Evolutionary conservation across 2,797 vertebrate genomes (phyloP), one percentile per base, ranked within the genome.

Genomic region (Margarornis squamiger): DNA sequence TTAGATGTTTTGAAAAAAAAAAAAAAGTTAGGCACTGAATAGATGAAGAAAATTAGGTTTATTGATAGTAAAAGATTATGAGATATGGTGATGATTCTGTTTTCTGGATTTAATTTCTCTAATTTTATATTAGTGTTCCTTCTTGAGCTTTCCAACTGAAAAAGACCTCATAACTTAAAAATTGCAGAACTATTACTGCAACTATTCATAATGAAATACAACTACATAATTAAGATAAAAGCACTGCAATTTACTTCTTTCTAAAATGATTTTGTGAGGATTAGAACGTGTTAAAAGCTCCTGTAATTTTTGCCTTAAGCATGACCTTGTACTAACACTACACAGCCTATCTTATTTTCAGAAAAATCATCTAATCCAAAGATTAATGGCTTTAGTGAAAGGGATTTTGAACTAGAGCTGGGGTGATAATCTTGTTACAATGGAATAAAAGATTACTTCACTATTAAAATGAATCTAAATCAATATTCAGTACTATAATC

Each of bases 371-470:
- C 46, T 58, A 67, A 91, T 75, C 54, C 46, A 58, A 83, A 79
- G 16, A 89, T 73, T 26, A 91, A 63, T 54, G 66, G 66, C 71
- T 93, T 92, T 86, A 88, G 76, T 29, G 59, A 86, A 52, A 80
- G 2, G 0, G 46, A 59, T 71, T 51, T 65, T 8, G 58, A 66
- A 90, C 58, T 78, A 88, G 83, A 84, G 43, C 57, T 67, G 46
- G 49, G 51, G 55, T 81, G 62, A 90, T 68, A 92, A 86, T 88
- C 86, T 74, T 90, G 24, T 46, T 68, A 90, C 62, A 94, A 90
- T 52, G 23, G 80, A 92, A 94, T 84, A 93, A 95, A 96, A 82
- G 55, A 82, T 62, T 55, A 23, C 72, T 91, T 95, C 70, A 81
- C 43, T 81, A 93, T 81, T 93, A 92, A 95, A 81, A 95, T 79